Conservation (phyloP, 2,113 vertebrate genomes). For the Trogon surrucura region DNA sequence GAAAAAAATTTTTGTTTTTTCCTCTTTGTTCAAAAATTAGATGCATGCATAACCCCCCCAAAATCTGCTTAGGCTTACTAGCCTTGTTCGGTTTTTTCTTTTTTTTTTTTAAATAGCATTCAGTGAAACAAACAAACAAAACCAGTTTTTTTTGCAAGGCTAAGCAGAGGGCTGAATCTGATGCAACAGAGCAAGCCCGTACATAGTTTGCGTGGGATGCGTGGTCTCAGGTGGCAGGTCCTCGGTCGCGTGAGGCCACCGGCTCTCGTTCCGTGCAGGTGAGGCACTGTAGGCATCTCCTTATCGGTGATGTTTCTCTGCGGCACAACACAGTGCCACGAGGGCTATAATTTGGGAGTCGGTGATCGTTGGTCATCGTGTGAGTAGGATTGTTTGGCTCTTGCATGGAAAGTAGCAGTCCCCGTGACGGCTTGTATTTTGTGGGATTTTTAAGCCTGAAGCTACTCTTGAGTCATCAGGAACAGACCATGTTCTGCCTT, state of each 20-base stretch:
- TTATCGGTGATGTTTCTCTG: accelerated
- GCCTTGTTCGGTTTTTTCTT: accelerated
- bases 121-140: neutral
- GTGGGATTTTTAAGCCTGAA: neutral
- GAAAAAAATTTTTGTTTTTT: neutral
- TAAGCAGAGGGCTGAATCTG: neutral
- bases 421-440: neutral
- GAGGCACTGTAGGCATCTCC: accelerated
- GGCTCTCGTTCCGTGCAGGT: neutral
- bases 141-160: neutral
- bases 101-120: neutral
- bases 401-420: neutral
- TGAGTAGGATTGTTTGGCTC: neutral
- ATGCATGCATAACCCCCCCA: neutral
- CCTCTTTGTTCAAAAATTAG: neutral
- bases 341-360: accelerated
- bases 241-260: neutral
- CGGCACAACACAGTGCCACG: accelerated
- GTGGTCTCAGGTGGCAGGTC: neutral
- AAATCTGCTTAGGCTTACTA: neutral
- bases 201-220: too few species aligned
- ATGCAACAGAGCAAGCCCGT: neutral
- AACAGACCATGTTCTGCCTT: neutral
- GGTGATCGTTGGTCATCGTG: neutral
- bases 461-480: neutral